Evolutionary conservation across 2,113 vertebrate species (phyloP), one percentile per base, ranked within the genome.

Genomic region (Cisticola juncidis): DNA sequence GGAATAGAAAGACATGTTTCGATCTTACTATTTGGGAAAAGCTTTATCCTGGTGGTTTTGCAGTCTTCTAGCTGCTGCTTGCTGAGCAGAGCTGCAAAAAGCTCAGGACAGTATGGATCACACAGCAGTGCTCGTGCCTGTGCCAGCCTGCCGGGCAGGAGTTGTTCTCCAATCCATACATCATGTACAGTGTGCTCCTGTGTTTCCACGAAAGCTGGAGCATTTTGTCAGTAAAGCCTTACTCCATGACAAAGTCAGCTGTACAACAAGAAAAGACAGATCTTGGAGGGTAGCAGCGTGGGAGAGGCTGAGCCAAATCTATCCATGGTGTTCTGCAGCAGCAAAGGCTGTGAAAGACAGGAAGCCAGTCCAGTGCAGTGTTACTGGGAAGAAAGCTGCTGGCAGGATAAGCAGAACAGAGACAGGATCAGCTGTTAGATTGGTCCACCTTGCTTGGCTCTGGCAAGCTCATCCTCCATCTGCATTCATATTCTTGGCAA

Each of bases 261-360:
- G 17, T 2, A 2, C 2, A 15, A 8, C 33, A 60, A 57, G 70
- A 60, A 56, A 47, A 45, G 36, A 31, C 40, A 40, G 28, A 13
- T 36, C 26, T 70, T 3, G 0, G 42, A n/a, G 1, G 12, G 31
- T 28, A 73, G 42, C 54, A 80, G 45, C 0, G 1, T 18, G 24
- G 64, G 40, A 51, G 33, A 76, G 35, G 44, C 35, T 74, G 65
- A 70, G 21, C 54, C 56, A 9, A 22, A 3, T 16, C 21, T 1
- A 4, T 23, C 31, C 6, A 2, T 14, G 2, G 16, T 54, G 29
- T 47, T 68, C 44, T 26, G 20, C 47, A 70, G 47, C 14, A 61
- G 40, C 3, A 3, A 78, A 61, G 24, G 18, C 48, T 61, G 9
- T 42, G 65, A 9, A 42, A 50, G 17, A 11, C 5, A 29, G 16